Conservation (phyloP, 1,140 invertebrate species). For the Ditylenchus dipsaci region DNA sequence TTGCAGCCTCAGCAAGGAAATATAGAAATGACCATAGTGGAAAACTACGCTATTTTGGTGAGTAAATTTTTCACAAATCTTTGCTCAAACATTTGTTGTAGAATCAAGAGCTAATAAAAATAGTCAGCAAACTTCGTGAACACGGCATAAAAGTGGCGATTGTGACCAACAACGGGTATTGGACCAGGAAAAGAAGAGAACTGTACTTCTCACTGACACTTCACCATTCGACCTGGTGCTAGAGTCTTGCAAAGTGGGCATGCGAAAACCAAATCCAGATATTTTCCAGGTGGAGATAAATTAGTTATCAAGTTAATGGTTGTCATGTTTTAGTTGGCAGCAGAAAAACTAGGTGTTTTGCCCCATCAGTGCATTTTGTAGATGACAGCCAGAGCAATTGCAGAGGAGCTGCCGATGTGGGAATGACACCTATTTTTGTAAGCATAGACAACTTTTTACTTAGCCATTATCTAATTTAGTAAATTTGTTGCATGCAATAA, state of each 20-base stretch:
- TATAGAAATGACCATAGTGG: not conserved
- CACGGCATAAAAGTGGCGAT: not conserved
- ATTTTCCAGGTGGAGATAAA: conserved; percentile 1
- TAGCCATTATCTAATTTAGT: too few relatives aligned
- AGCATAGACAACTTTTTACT: not conserved
- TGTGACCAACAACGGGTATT: conserved; percentile 5
- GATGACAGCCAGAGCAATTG: conserved; percentile 16
- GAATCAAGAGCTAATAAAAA: not conserved
- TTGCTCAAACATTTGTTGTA: not conserved
- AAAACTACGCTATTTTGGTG: not conserved
- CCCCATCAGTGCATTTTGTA: conserved; percentile 16
- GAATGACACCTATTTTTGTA: conserved; percentile 10
- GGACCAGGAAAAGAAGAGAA: conserved; percentile 6
- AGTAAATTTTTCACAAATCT: not conserved
- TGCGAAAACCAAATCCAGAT: conserved; percentile 6
- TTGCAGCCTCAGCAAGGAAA: not conserved
- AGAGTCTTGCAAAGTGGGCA: conserved; percentile 4
- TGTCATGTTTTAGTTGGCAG: not conserved
- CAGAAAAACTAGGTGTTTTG: not conserved
- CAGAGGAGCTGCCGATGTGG: conserved; percentile 16
- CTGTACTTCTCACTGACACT: not conserved
- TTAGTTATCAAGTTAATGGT: not conserved
- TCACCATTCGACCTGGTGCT: not conserved
- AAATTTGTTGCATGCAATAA: too few relatives aligned
- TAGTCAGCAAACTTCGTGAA: not conserved